Conservation (phyloP, 2,888 invertebrate species). For the Mimachlamys varia region DNA sequence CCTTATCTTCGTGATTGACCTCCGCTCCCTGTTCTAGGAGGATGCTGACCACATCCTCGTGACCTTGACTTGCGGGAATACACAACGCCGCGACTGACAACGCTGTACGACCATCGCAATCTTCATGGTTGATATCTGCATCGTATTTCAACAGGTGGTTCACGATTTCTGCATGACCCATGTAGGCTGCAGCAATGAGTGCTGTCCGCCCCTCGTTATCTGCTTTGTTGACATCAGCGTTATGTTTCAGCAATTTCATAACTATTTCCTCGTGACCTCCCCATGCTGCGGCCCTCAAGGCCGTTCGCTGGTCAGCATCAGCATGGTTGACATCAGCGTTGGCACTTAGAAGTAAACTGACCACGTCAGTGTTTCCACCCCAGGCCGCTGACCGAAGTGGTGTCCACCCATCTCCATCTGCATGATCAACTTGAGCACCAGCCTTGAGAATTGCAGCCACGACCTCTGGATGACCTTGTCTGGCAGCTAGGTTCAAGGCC, state of each 20-base stretch:
- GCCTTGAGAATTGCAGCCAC: constrained; percentile 82
- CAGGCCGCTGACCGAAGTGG: constrained; percentile 92
- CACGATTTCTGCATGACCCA: constrained; percentile 84
- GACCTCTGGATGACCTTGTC: constrained; percentile 76
- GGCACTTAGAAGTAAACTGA: constrained; percentile 86
- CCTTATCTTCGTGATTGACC: constrained; percentile 80
- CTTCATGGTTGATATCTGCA: constrained; percentile 85
- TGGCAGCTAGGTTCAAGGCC: constrained; percentile 88
- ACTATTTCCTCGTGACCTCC: constrained; percentile 83
- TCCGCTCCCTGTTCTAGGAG: constrained; percentile 78
- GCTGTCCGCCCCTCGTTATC: constrained; percentile 83
- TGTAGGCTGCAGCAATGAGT: constrained; percentile 88
- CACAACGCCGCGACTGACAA: constrained; percentile 85
- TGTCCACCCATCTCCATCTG: constrained; percentile 82
- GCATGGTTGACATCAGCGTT: constrained; percentile 81
- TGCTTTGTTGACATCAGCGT: constrained; percentile 81
- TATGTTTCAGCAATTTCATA: constrained; percentile 85
- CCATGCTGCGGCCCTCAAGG: constrained; percentile 92
- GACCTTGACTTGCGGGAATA: constrained; percentile 82
- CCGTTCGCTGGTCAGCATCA: constrained; percentile 87
- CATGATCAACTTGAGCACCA: constrained; percentile 81
- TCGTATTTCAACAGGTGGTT: constrained; percentile 83
- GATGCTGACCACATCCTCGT: constrained; percentile 79
- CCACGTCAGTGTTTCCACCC: constrained; percentile 90
- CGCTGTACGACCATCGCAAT: constrained; percentile 95